Conservation (phyloP, 2,797 vertebrate species). For the Danio aesculapii region DNA sequence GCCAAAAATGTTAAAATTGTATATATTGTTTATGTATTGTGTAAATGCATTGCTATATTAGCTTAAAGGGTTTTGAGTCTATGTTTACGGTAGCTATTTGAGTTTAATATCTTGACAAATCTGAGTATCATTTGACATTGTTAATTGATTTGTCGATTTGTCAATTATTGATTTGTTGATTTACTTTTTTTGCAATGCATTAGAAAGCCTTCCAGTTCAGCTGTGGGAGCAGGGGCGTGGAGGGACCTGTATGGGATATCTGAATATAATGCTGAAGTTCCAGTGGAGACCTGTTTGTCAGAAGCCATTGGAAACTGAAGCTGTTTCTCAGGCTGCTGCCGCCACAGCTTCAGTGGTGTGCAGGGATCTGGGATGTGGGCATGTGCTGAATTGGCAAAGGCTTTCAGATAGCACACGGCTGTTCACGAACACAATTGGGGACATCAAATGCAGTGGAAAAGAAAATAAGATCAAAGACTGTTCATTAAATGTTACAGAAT, state of each 20-base stretch:
- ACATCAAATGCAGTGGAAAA: conserved; percentile 54
- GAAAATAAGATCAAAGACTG: conserved; percentile 58
- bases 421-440: not conserved
- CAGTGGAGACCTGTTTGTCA: conserved; percentile 54
- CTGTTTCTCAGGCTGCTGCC: not conserved
- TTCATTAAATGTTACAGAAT: not conserved
- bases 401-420: too few species aligned
- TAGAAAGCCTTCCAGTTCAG: conserved; percentile 55
- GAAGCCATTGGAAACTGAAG: too few species aligned
- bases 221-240: conserved; percentile 17
- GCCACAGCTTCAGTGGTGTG: conserved; percentile 46
- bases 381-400: not conserved
- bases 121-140: too few species aligned
- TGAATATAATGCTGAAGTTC: conserved; percentile 37
- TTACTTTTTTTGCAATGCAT: not conserved
- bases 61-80: too few species aligned
- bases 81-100: too few species aligned
- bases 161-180: not conserved
- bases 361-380: conserved; percentile 58
- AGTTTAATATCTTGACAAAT: too few species aligned
- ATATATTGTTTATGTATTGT: too few species aligned
- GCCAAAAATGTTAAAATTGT: too few species aligned
- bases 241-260: conserved; percentile 43
- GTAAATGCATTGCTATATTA: too few species aligned
- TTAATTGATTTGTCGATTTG: too few species aligned